Evolutionary conservation across 2,888 invertebrate species (phyloP).

Genomic region (Limnephilus auricula): DNA sequence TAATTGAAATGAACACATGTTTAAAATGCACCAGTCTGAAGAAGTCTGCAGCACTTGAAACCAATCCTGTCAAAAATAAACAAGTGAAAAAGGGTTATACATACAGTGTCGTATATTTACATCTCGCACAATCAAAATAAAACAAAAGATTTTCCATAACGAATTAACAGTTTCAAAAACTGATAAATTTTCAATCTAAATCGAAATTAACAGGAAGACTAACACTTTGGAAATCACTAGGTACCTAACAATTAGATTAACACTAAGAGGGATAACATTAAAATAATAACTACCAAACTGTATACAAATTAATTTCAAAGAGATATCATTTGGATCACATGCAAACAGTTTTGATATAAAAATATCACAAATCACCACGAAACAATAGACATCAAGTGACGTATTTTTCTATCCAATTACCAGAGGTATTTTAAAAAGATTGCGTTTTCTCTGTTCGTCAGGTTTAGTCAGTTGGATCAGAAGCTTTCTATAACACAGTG

Average conservation of each 20-base stretch:
- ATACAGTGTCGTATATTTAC: not conserved
- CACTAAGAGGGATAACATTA: not conserved
- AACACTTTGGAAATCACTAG: not conserved
- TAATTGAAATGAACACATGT: not conserved
- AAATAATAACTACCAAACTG: conserved; percentile 15
- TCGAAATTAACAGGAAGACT: not conserved
- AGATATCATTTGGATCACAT: conserved; percentile 33
- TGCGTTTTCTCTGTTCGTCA: not conserved
- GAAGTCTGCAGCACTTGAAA: not conserved
- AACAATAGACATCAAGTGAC: conserved; percentile 21
- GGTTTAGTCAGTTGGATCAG: not conserved
- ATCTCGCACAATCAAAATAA: not conserved
- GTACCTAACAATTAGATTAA: conserved; percentile 1
- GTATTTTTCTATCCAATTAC: not conserved
- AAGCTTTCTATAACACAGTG: not conserved
- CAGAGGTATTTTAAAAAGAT: not conserved
- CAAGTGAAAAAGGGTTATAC: not conserved
- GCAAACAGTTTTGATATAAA: conserved; percentile 14
- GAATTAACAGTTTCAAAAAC: not conserved
- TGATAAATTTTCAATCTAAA: not conserved
- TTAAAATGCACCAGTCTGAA: not conserved
- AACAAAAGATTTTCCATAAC: not conserved
- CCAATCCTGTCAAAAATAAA: not conserved
- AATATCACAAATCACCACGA: conserved; percentile 37
- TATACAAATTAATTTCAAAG: conserved; percentile 26